Evolutionary conservation across 2,888 invertebrate genomes (phyloP).

Genomic region (Rhagium mordax): DNA sequence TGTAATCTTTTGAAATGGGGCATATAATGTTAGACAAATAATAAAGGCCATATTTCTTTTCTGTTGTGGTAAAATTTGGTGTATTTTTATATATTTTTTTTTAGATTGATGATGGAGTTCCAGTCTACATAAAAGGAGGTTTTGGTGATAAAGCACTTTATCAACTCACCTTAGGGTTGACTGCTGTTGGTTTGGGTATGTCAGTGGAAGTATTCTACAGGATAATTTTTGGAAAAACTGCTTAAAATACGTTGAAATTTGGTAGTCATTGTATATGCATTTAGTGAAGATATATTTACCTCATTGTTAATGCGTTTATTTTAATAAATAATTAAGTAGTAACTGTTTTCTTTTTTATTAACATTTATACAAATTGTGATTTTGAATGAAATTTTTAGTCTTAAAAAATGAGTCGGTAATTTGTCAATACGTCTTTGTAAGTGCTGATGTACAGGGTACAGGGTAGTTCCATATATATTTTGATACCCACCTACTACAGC

Average conservation of each 20-base stretch:
- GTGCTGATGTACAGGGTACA: too few species aligned
- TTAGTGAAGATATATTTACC: neutral
- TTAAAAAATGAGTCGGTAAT: too few species aligned
- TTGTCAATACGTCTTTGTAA: too few species aligned
- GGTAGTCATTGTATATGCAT: neutral
- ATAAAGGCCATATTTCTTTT: too few species aligned
- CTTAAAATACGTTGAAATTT: slow-evolving; percentile 22
- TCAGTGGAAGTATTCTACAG: slow-evolving; percentile 58
- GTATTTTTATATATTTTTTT: slow-evolving; percentile 43
- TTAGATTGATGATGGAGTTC: slow-evolving; percentile 75
- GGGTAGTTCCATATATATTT: too few species aligned
- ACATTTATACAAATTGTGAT: too few species aligned
- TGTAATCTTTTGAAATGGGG: too few species aligned
- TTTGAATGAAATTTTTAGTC: too few species aligned
- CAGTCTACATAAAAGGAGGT: slow-evolving; percentile 76
- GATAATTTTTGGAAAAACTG: slow-evolving; percentile 56
- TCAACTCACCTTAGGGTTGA: slow-evolving; percentile 65
- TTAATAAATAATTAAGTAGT: slow-evolving; percentile 11
- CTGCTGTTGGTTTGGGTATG: slow-evolving; percentile 64
- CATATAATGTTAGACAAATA: too few species aligned
- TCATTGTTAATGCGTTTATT: slow-evolving; percentile 7
- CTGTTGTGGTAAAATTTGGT: neutral
- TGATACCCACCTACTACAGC: too few species aligned
- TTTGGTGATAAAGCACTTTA: slow-evolving; percentile 72
- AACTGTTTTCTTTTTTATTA: too few species aligned